phyloP scores from a whole-genome alignment of 1,140 invertebrate genomes.

The Antheraea mylitta region DNA sequence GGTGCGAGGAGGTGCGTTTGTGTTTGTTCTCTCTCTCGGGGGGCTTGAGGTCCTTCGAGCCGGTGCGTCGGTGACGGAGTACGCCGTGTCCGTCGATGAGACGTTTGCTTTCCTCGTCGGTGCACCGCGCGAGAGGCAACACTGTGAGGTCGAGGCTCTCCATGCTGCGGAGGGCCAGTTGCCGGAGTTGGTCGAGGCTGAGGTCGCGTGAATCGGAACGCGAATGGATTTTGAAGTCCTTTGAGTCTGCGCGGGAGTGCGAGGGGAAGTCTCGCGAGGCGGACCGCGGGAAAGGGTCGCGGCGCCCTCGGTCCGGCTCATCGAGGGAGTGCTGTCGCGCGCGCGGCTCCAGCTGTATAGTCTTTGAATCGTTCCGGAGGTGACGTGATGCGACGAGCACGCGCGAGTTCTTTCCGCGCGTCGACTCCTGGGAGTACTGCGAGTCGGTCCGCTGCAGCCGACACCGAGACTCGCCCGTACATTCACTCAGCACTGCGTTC shows the following conservation, averaged over 20 bases:
- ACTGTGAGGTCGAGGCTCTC: slow-evolving; percentile 71
- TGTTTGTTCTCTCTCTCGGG: slow-evolving; percentile 40
- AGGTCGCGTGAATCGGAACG: slow-evolving; percentile 59
- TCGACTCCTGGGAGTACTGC: slow-evolving; percentile 66
- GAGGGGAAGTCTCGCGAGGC: slow-evolving; percentile 46
- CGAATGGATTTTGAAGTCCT: slow-evolving; percentile 51
- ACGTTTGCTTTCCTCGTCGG: slow-evolving; percentile 73
- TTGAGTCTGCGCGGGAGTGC: slow-evolving; percentile 49
- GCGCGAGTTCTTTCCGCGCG: slow-evolving; percentile 55
- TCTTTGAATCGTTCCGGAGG: slow-evolving; percentile 80
- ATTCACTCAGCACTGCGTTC: slow-evolving; percentile 28
- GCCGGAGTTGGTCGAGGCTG: slow-evolving; percentile 31
- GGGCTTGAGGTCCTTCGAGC: slow-evolving; percentile 78
- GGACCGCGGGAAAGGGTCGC: slow-evolving; percentile 34
- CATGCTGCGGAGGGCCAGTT: slow-evolving; percentile 39
- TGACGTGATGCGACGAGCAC: slow-evolving; percentile 79
- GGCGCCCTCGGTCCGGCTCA: slow-evolving; percentile 47
- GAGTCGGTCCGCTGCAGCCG: slow-evolving; percentile 68
- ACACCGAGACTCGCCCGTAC: slow-evolving; percentile 28
- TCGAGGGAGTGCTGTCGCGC: slow-evolving; percentile 60
- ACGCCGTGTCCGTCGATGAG: slow-evolving; percentile 73
- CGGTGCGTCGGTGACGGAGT: slow-evolving; percentile 79
- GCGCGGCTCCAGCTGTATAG: slow-evolving; percentile 80
- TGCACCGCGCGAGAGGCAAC: slow-evolving; percentile 55
- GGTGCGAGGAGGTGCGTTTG: slow-evolving; percentile 73